These are phyloP conservation scores for Acleris cristana DNA, from an alignment of 2,888 invertebrate species.

Conservation along the genomic window DNA sequence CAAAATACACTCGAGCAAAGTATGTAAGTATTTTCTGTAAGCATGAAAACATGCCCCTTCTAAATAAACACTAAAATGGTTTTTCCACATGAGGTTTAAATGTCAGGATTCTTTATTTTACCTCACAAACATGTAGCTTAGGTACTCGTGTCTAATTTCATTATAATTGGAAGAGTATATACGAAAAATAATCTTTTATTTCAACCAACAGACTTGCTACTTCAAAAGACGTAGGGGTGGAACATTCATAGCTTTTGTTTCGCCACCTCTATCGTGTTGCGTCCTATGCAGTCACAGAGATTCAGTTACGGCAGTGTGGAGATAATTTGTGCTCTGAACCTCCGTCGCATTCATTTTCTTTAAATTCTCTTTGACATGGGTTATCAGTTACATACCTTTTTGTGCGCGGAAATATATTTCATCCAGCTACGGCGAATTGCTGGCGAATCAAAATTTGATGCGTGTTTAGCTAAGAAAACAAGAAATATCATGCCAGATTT, in stretches of 20 bases:
- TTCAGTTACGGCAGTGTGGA: not conserved
- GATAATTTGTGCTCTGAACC: not conserved
- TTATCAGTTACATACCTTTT: not conserved
- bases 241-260: not conserved
- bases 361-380: conserved; percentile 6
- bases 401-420: not conserved
- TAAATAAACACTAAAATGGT: too few species aligned
- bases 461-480: too few species aligned
- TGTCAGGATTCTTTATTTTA: too few species aligned
- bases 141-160: not conserved
- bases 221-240: not conserved
- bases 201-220: not conserved
- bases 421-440: too few species aligned
- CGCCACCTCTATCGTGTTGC: not conserved
- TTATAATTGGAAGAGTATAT: not conserved
- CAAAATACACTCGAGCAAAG: too few species aligned
- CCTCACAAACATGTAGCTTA: too few species aligned
- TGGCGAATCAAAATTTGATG: too few species aligned
- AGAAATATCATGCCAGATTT: too few species aligned
- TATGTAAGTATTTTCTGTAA: too few species aligned
- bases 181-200: not conserved
- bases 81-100: too few species aligned
- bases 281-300: not conserved
- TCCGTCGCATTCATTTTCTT: not conserved
- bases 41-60: too few species aligned